A percentile compares a stretch with the other conserved stretches of the same genome.
phyloP scores from a whole-genome alignment of 2,888 invertebrate genomes.

The Allolobophora icterica region DNA sequence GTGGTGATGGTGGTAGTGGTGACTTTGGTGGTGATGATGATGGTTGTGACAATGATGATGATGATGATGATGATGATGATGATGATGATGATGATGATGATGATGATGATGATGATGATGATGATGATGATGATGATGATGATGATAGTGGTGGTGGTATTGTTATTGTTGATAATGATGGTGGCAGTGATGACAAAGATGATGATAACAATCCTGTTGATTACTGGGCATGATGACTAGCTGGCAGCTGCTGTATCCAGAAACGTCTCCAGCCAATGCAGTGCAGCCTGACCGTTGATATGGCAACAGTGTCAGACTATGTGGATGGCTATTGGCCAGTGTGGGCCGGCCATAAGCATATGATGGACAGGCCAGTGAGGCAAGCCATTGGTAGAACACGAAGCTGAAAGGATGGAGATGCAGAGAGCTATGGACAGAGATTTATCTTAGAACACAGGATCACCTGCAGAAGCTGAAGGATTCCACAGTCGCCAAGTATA shows the following conservation, averaged over 20 bases:
- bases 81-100: not conserved
- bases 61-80: not conserved
- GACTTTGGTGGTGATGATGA: not conserved
- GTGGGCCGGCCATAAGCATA: not conserved
- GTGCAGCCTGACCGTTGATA: not conserved
- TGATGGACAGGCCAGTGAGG: not conserved
- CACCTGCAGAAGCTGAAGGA: not conserved
- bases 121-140: not conserved
- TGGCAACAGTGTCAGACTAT: not conserved
- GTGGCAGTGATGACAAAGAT: not conserved
- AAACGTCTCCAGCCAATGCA: constrained; percentile 1
- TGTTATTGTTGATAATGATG: not conserved
- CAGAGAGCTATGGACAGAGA: constrained; percentile 17
- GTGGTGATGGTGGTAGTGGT: not conserved
- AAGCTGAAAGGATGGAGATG: not conserved
- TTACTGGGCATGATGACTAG: constrained; percentile 2
- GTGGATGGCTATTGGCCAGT: constrained; percentile 17
- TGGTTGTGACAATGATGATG: not conserved
- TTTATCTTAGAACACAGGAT: not conserved
- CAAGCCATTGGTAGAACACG: not conserved
- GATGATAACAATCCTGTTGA: constrained; percentile 18
- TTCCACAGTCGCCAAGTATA: not conserved
- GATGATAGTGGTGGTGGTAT: not conserved
- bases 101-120: not conserved
- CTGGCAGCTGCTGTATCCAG: constrained; percentile 17